Evolutionary conservation across 2,888 invertebrate genomes (phyloP), one percentile per base, ranked within the genome.

Genomic region (Caenorhabditis sulstoni): DNA sequence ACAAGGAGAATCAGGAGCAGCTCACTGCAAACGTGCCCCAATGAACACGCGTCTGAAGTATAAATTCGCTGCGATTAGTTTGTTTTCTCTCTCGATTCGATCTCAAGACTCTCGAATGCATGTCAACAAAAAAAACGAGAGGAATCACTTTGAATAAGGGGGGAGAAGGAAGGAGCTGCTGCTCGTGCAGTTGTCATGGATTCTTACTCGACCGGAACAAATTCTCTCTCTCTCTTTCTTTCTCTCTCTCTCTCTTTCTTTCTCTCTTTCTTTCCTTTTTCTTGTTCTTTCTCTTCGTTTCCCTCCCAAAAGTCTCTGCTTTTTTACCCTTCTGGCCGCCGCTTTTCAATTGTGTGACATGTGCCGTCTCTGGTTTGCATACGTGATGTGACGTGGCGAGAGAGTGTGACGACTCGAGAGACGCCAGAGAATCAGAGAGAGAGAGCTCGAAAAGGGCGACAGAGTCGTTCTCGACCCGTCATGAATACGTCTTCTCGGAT

Each of bases 281-380:
- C 62, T 65, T 49, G 41, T 41, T 20, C 22, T 55, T 53, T 50
- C 62, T 57, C 64, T 57, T 61, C n/a, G 12, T 44, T 59, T n/a
- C 18, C 49, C 23, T 37, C 37, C 57, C 66, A 55, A 61, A 55
- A 61, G 55, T 75, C 52, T 66, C 47, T 37, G 52, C 52, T 74
- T 58, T 66, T 66, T 61, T 61, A 9, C 41, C 9, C 23, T 16
- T 35, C 35, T 39, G 16, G 29, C 20, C 53, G 44, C 16, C 14
- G n/a, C n/a, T n/a, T n/a, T n/a, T n/a, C n/a, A n/a, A n/a, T n/a
- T 22, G 29, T 55, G 68, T 68, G 62, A 59, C 64, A 62, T 50
- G 62, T 62, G 64, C 47, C n/a, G n/a, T n/a, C n/a, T 58, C 49
- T 62, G 58, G 61, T 62, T 67, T 61, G 71, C 62, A 71, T 71